phyloP scores from a whole-genome alignment of 2,888 invertebrate genomes.

The Eilema depressum region DNA sequence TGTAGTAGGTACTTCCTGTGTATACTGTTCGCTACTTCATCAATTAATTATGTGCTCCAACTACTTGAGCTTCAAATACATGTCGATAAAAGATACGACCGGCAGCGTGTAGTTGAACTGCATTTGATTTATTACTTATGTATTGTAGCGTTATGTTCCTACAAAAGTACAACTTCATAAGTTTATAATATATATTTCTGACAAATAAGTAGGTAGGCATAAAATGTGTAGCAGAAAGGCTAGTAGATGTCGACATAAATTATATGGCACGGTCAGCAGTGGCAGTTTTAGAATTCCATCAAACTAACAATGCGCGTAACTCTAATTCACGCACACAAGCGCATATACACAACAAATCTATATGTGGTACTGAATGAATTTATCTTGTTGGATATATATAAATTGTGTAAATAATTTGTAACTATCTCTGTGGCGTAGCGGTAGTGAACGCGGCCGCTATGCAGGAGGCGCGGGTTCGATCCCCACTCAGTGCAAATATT shows the following conservation, averaged over 20 bases:
- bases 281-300: background rate
- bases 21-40: conserved; percentile 35
- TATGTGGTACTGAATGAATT: background rate
- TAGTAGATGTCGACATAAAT: conserved; percentile 39
- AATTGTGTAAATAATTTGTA: background rate
- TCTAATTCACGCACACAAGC: background rate
- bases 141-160: conserved; percentile 26
- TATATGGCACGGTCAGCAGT: conserved; percentile 17
- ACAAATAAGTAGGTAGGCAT: conserved; percentile 33
- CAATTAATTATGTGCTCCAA: conserved; percentile 43
- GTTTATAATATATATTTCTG: conserved; percentile 42
- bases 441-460: no score
- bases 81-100: conserved; percentile 50
- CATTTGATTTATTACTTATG: conserved; percentile 44
- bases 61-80: conserved; percentile 33
- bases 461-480: no score
- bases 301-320: background rate
- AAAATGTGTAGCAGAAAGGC: conserved; percentile 28
- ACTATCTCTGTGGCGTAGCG: no score
- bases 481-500: no score
- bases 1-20: conserved; percentile 11
- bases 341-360: background rate
- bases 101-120: conserved; percentile 35
- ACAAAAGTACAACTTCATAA: conserved; percentile 20
- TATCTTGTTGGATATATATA: background rate